phyloP scores from a whole-genome alignment of 2,113 vertebrate species.

The Manacus vitellinus region DNA sequence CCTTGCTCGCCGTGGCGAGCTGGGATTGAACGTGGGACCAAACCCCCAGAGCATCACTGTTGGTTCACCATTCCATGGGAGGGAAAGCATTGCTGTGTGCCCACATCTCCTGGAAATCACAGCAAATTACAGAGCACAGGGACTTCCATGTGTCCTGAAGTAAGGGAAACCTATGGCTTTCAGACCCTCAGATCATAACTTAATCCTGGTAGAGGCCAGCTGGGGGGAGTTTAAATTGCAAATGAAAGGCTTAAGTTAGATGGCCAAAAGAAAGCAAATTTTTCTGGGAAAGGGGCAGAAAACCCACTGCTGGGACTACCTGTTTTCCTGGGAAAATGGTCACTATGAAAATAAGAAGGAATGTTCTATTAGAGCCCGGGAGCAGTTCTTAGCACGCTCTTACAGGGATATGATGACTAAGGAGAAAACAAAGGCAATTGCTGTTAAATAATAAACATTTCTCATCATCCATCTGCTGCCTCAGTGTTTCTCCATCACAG shows the following conservation, averaged over 20 bases:
- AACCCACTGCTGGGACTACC: not conserved
- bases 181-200: not conserved
- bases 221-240: not conserved
- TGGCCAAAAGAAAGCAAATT: not conserved
- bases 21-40: not conserved
- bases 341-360: not conserved
- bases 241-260: not conserved
- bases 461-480: not conserved
- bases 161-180: not conserved
- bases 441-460: not conserved
- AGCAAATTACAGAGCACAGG: not conserved
- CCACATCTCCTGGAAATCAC: not conserved
- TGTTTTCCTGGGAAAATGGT: not conserved
- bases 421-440: not conserved
- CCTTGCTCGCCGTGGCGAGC: accelerated
- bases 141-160: not conserved
- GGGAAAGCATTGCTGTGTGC: not conserved
- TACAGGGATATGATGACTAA: not conserved
- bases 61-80: too few relatives aligned
- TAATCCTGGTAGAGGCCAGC: not conserved
- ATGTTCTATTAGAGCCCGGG: not conserved
- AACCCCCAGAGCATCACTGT: not conserved
- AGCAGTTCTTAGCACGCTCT: accelerated
- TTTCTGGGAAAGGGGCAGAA: not conserved
- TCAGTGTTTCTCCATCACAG: not conserved